These are phyloP conservation scores for Dreissena polymorpha DNA, from an alignment of 1,140 invertebrate species.

Conservation along the genomic window DNA sequence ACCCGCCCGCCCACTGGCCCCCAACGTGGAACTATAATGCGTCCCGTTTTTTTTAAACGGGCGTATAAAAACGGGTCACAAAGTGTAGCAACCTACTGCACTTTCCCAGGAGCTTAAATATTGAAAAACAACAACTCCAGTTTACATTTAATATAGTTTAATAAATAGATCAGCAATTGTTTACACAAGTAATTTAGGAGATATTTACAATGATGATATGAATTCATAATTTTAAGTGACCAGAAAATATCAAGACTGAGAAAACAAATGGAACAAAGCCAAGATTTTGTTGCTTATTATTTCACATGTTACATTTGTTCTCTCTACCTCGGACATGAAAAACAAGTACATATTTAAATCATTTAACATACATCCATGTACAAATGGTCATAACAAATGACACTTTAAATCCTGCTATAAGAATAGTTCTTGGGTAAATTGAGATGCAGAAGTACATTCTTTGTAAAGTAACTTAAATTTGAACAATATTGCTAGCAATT, in stretches of 20 bases:
- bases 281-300: background rate
- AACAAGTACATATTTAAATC: background rate
- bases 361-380: background rate
- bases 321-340: background rate
- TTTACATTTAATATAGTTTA: conserved; percentile 7
- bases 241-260: background rate
- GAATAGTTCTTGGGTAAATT: background rate
- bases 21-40: too few species aligned
- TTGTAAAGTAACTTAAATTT: too few species aligned
- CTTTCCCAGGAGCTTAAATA: too few species aligned
- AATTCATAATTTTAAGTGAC: background rate
- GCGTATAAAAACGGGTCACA: too few species aligned
- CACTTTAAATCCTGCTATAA: background rate
- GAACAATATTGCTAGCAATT: too few species aligned
- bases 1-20: too few species aligned
- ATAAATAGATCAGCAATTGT: conserved; percentile 13
- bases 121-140: background rate
- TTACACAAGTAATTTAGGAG: conserved; percentile 8
- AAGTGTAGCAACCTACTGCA: too few species aligned
- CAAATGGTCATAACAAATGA: background rate
- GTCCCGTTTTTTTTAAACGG: too few species aligned
- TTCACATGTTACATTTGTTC: background rate
- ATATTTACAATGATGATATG: conserved; percentile 7
- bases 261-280: background rate
- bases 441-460: too few species aligned